phyloP scores from a whole-genome alignment of 1,140 invertebrate genomes.

The Apocrypta bakeri region DNA sequence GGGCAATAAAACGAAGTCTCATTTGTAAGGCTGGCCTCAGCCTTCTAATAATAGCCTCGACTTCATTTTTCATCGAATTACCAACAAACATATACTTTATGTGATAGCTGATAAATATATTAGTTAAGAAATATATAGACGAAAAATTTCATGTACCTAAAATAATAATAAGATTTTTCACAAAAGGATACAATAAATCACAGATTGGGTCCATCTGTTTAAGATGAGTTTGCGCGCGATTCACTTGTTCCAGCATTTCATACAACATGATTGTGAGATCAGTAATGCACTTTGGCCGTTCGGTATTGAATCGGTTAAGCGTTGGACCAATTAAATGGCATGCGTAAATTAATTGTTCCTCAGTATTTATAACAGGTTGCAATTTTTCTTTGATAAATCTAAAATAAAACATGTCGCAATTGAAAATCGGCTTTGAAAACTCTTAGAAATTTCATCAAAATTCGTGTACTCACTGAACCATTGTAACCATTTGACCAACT shows the following conservation, averaged over 20 bases:
- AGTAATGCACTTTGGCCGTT: conserved; percentile 80
- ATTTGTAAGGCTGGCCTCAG: conserved; percentile 89
- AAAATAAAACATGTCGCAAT: conserved; percentile 49
- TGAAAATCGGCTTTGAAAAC: neutral
- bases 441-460: neutral
- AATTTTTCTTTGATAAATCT: conserved; percentile 91
- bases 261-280: conserved; percentile 93
- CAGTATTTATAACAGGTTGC: conserved; percentile 86
- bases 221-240: conserved; percentile 84
- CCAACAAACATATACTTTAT: conserved; percentile 99
- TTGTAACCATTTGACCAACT: conserved; percentile 85
- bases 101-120: conserved; percentile 70
- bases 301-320: conserved; percentile 82
- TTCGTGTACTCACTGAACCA: conserved; percentile 80
- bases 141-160: neutral
- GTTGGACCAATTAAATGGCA: conserved; percentile 95
- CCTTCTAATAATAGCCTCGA: conserved; percentile 91
- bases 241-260: conserved; percentile 91
- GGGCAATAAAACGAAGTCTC: conserved; percentile 92
- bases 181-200: conserved; percentile 85
- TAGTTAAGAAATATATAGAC: conserved; percentile 37
- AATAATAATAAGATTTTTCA: neutral
- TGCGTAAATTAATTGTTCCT: conserved; percentile 92
- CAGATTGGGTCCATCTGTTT: conserved; percentile 94
- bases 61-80: conserved; percentile 93